Conservation (phyloP, 92 coral and sea anemone species). For the Palythoa caribaeorum region DNA sequence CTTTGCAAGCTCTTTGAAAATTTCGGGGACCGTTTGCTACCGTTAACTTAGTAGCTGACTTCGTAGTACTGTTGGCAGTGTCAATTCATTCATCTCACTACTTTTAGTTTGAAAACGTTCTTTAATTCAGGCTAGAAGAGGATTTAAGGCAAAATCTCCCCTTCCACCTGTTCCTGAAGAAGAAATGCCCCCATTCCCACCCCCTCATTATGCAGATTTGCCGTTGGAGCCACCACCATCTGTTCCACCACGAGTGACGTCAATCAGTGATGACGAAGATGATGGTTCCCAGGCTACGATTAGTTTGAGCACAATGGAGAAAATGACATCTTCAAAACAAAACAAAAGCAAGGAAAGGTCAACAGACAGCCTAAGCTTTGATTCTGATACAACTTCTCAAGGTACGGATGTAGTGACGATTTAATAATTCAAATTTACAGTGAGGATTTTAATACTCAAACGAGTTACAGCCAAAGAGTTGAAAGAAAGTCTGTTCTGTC, state of each 20-base stretch:
- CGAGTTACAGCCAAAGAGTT: too few species aligned
- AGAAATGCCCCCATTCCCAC: conserved; percentile 33
- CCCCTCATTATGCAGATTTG: not conserved
- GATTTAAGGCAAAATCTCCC: not conserved
- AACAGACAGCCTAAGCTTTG: conserved; percentile 9
- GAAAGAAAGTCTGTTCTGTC: too few species aligned
- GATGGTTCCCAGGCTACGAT: not conserved
- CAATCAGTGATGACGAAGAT: conserved; percentile 30
- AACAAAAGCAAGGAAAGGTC: conserved; percentile 8
- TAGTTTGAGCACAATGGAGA: not conserved
- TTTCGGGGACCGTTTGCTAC: too few species aligned
- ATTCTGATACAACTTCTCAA: conserved; percentile 5
- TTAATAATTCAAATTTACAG: not conserved
- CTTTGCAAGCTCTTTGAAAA: too few species aligned
- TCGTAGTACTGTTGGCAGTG: too few species aligned
- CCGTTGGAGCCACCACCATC: conserved; percentile 15
- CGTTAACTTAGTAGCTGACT: too few species aligned
- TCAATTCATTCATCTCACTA: not conserved
- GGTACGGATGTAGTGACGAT: not conserved
- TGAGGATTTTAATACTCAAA: too few species aligned
- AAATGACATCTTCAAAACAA: not conserved
- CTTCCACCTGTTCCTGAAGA: conserved; percentile 48
- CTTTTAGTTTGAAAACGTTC: not conserved
- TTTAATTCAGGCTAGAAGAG: conserved; percentile 5
- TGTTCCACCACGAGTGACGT: conserved; percentile 17